Conservation (phyloP, 2,113 vertebrate genomes). For the Leptocoma aspasia region DNA sequence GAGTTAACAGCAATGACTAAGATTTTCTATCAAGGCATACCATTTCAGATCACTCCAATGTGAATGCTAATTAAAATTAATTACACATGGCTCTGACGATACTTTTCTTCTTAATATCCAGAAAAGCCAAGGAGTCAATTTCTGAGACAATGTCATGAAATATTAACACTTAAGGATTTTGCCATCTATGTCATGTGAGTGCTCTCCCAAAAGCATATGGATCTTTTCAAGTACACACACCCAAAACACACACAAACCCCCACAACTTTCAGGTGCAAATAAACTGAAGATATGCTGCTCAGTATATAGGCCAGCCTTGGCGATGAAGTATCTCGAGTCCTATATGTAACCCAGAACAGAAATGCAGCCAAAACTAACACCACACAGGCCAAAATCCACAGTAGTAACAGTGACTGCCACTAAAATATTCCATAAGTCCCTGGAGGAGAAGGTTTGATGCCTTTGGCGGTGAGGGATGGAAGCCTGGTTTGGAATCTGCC, state of each 20-base stretch:
- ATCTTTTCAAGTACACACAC: not conserved
- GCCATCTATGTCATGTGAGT: not conserved
- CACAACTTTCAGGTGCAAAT: not conserved
- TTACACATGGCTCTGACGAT: conserved; percentile 25
- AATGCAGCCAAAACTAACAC: conserved; percentile 12
- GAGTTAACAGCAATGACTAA: conserved; percentile 67
- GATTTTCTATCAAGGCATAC: conserved; percentile 57
- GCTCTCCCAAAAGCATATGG: not conserved
- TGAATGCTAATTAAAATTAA: conserved; percentile 70
- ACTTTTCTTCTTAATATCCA: not conserved
- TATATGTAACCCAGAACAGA: not conserved
- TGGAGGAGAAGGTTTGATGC: not conserved
- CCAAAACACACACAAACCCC: not conserved
- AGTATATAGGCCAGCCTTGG: not conserved
- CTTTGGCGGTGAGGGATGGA: not conserved
- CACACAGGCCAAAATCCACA: not conserved
- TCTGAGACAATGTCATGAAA: not conserved
- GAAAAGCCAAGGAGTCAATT: not conserved
- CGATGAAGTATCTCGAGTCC: not conserved
- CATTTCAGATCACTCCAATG: conserved; percentile 33
- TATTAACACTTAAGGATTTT: not conserved
- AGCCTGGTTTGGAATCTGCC: not conserved
- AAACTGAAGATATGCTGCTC: not conserved
- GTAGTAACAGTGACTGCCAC: conserved; percentile 13
- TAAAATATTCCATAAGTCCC: conserved; percentile 1